phyloP scores from a whole-genome alignment of 30 jellyfish, hydroid and myxozoan species.

The Nemopilema nomurai region DNA sequence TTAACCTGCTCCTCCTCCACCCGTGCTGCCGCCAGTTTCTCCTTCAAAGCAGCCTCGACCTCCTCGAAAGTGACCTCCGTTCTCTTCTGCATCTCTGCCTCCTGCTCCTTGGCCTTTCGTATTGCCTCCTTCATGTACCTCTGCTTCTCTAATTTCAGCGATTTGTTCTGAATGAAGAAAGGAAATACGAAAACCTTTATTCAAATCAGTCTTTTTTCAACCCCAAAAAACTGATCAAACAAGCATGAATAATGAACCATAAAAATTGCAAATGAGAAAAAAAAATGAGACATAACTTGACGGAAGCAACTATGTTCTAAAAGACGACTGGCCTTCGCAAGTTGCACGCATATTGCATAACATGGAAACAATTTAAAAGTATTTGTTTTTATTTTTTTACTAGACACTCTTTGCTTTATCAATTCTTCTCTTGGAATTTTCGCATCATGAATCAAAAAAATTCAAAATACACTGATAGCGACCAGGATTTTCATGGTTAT shows the following conservation, averaged over 20 bases:
- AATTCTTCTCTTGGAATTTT: too few species aligned
- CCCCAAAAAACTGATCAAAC: background rate
- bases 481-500: too few species aligned
- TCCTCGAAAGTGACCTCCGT: slow-evolving; percentile 39
- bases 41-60: slow-evolving; percentile 64
- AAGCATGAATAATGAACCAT: background rate
- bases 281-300: background rate
- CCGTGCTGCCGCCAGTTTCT: slow-evolving; percentile 61
- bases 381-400: too few species aligned
- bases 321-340: too few species aligned
- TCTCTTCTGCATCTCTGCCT: slow-evolving; percentile 34
- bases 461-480: too few species aligned
- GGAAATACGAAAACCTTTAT: background rate
- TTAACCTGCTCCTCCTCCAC: slow-evolving; percentile 43
- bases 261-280: background rate
- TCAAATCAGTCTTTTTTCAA: background rate
- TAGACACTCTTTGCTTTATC: too few species aligned
- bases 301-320: background rate
- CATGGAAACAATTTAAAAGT: too few species aligned
- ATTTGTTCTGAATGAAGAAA: slow-evolving; percentile 15
- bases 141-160: slow-evolving; percentile 39
- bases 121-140: slow-evolving; percentile 60
- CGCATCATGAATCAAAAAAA: too few species aligned
- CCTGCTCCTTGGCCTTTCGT: slow-evolving; percentile 61
- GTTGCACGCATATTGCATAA: too few species aligned